Evolutionary conservation across 2,797 vertebrate species (phyloP).

Genomic region (Amblyraja radiata): DNA sequence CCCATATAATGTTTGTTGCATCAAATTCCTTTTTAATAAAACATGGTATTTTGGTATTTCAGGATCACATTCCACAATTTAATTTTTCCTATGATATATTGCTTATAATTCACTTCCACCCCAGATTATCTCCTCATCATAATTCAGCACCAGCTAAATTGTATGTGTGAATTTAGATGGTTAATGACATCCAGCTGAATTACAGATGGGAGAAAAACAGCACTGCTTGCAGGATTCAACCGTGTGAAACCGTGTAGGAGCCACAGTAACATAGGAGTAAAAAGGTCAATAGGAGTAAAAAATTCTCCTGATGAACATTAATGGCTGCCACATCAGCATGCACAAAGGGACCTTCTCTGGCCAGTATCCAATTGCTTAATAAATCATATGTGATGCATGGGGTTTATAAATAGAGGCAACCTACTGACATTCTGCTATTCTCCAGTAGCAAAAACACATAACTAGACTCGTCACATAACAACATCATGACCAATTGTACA

Average conservation of each 20-base stretch:
- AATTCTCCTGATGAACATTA: background rate
- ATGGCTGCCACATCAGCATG: background rate
- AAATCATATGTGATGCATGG: background rate
- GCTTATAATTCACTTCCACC: background rate
- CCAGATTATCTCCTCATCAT: background rate
- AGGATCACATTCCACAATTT: background rate
- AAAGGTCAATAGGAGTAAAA: background rate
- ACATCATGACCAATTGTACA: background rate
- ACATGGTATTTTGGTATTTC: background rate
- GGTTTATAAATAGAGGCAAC: background rate
- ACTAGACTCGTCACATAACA: background rate
- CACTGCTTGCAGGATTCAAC: background rate
- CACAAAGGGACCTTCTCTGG: background rate
- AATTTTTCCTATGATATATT: background rate
- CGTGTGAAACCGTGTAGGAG: background rate
- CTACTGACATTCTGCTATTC: background rate
- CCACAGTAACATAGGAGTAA: background rate
- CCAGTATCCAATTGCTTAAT: background rate
- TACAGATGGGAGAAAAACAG: background rate
- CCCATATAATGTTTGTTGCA: too few relatives aligned
- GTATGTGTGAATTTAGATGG: background rate
- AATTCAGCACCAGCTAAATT: background rate
- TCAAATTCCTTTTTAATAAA: background rate
- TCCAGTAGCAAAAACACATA: too few relatives aligned
- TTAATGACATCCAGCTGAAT: background rate